phyloP scores from a whole-genome alignment of 64 coral and sea anemone genomes.

The Astreopora myriophthalma region DNA sequence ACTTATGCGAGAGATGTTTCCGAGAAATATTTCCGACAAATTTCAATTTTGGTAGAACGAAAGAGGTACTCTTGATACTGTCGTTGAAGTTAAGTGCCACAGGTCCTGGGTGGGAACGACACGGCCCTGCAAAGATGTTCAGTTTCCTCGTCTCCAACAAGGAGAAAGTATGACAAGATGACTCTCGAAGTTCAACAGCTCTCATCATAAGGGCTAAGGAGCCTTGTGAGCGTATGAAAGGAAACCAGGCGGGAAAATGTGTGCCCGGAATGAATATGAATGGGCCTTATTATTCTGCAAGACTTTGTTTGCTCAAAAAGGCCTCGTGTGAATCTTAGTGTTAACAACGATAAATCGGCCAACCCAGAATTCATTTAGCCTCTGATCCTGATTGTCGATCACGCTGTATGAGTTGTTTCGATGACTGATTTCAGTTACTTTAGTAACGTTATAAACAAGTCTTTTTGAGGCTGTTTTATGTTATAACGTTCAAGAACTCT shows the following conservation, averaged over 20 bases:
- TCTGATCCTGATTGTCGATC: background rate
- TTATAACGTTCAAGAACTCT: background rate
- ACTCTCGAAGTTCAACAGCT: background rate
- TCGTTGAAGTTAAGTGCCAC: background rate
- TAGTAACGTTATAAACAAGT: no score
- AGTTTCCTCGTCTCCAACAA: slow-evolving; percentile 1
- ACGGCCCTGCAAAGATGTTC: background rate
- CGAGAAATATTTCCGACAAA: no score
- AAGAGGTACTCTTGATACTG: background rate
- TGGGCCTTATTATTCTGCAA: background rate
- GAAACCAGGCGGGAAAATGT: background rate
- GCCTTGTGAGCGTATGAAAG: background rate
- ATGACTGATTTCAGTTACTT: no score
- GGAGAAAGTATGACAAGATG: background rate
- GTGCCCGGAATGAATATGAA: background rate
- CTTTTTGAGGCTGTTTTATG: background rate
- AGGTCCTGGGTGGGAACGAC: background rate
- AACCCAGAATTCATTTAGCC: background rate
- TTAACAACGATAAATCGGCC: background rate
- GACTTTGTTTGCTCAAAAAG: slow-evolving; percentile 8
- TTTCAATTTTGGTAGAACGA: background rate
- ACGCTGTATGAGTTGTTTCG: no score
- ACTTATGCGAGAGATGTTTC: background rate
- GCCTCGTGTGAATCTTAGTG: background rate
- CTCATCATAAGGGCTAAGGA: background rate